A percentile compares a stretch with the other conserved stretches of the same genome.
Conservation (phyloP, 2,113 vertebrate genomes). For the Brachirus orientalis region DNA sequence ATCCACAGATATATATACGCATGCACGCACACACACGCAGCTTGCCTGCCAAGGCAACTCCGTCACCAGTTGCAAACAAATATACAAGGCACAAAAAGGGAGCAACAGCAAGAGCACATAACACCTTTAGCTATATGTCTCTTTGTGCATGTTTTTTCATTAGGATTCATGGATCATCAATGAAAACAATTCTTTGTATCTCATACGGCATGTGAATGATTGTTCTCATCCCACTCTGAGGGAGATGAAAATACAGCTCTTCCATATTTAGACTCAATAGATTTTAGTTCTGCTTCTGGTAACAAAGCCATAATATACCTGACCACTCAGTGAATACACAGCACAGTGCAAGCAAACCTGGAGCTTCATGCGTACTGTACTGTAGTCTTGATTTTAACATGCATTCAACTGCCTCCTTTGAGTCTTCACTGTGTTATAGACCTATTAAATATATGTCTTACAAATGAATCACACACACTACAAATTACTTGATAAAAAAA, state of each 20-base stretch:
- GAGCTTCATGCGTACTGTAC: neutral
- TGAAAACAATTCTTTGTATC: slow-evolving; percentile 70
- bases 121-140: slow-evolving; percentile 66
- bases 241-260: slow-evolving; percentile 48
- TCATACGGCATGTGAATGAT: slow-evolving; percentile 64
- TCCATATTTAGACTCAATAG: slow-evolving; percentile 49
- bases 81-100: slow-evolving; percentile 52
- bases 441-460: neutral
- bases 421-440: slow-evolving; percentile 1
- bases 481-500: neutral
- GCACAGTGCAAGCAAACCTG: slow-evolving; percentile 1
- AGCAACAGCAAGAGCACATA: slow-evolving; percentile 69
- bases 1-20: neutral
- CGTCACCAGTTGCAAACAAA: slow-evolving; percentile 73
- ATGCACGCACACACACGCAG: slow-evolving; percentile 11
- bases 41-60: slow-evolving; percentile 59
- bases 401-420: neutral
- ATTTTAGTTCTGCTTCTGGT: slow-evolving; percentile 31
- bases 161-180: slow-evolving; percentile 74
- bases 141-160: slow-evolving; percentile 72
- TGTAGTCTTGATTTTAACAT: no score
- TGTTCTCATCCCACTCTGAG: slow-evolving; percentile 54
- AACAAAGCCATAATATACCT: slow-evolving; percentile 24
- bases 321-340: slow-evolving; percentile 27
- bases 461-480: neutral